Evolutionary conservation across 2,113 vertebrate species (phyloP).

Genomic region (Mobula birostris): DNA sequence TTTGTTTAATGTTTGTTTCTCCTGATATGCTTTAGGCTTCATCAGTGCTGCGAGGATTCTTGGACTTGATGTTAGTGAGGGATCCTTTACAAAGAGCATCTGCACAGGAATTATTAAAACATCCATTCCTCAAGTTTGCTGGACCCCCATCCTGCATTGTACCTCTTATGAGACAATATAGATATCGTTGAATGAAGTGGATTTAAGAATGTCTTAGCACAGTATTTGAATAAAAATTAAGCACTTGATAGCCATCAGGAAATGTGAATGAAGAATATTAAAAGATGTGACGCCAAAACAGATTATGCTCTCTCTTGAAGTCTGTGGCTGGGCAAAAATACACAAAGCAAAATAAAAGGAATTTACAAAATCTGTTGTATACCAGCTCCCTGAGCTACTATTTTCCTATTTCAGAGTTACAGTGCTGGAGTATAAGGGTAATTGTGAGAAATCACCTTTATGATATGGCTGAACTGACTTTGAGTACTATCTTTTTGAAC

Average conservation of each 20-base stretch:
- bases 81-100: slow-evolving; percentile 90
- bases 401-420: background rate
- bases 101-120: slow-evolving; percentile 81
- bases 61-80: slow-evolving; percentile 92
- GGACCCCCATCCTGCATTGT: slow-evolving; percentile 91
- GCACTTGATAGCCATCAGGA: background rate
- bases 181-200: slow-evolving; percentile 71
- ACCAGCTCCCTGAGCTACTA: background rate
- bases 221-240: background rate
- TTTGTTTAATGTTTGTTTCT: background rate
- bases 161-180: slow-evolving; percentile 94
- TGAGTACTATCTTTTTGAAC: slow-evolving; percentile 13
- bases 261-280: slow-evolving; percentile 25
- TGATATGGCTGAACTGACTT: slow-evolving; percentile 24
- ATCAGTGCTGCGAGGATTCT: slow-evolving; percentile 77
- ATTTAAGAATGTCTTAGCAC: background rate
- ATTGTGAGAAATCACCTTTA: background rate
- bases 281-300: background rate
- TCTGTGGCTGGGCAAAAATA: slow-evolving; percentile 7
- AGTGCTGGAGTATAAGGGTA: slow-evolving; percentile 2
- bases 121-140: slow-evolving; percentile 86
- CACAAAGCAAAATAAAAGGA: slow-evolving; percentile 1
- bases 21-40: slow-evolving; percentile 67
- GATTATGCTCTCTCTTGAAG: background rate
- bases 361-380: background rate